Evolutionary conservation across 2,888 invertebrate species (phyloP).

Genomic region (Neoitamus cyanurus): DNA sequence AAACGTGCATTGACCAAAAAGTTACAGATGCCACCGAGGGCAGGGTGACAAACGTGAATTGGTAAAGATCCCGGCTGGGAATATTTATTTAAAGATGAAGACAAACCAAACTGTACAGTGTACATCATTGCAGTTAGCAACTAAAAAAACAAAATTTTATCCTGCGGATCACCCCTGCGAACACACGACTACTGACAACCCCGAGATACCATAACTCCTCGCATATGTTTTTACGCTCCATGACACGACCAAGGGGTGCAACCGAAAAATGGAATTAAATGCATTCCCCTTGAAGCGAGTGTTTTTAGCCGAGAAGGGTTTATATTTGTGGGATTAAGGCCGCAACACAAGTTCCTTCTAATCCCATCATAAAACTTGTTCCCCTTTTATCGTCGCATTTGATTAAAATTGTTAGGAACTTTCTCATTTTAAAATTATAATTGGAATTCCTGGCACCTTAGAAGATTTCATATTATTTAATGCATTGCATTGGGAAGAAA

Average conservation of each 20-base stretch:
- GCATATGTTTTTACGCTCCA: constrained; percentile 23
- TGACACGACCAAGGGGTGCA: constrained; percentile 23
- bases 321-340: not conserved
- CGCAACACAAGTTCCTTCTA: not conserved
- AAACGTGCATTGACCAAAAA: not conserved
- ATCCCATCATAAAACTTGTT: not conserved
- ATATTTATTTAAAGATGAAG: constrained; percentile 8
- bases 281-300: not conserved
- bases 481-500: not conserved
- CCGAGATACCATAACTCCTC: not conserved
- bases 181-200: not conserved
- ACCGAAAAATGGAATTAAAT: not conserved
- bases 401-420: not conserved
- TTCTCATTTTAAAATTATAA: not conserved
- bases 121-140: not conserved
- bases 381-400: not conserved
- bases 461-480: not conserved
- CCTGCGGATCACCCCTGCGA: not conserved
- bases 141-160: constrained; percentile 31
- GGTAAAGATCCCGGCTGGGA: not conserved
- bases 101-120: not conserved
- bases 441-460: not conserved
- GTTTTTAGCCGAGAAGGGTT: not conserved
- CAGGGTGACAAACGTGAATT: not conserved
- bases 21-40: not conserved